Evolutionary conservation across 1,140 invertebrate genomes (phyloP), one percentile per base, ranked within the genome.

Genomic region (Hormaphis cornu): DNA sequence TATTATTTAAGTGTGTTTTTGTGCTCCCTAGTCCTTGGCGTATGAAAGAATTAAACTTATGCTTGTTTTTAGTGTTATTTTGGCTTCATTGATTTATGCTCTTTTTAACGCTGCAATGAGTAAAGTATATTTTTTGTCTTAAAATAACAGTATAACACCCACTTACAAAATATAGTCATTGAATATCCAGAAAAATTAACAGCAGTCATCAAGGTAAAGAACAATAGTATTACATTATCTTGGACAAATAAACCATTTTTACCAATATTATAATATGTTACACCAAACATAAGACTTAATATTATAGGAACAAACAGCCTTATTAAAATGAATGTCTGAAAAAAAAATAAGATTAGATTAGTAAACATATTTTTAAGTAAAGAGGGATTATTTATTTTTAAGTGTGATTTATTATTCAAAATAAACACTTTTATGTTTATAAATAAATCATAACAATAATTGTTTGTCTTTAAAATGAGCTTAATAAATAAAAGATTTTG

Each of bases 111-210:
- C n/a, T n/a, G n/a, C n/a, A n/a, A n/a, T n/a, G n/a, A n/a, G n/a
- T n/a, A n/a, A n/a, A n/a, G n/a, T n/a, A n/a, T n/a, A n/a, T n/a
- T n/a, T n/a, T n/a, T n/a, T n/a, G n/a, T n/a, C n/a, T n/a, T n/a
- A n/a, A n/a, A 16, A 48, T 24, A 33, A 33, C 1, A 30, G 35
- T 50, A 24, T 48, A 16, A 48, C 30, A 20, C 50, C 14, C 1
- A 44, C 24, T 61, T 48, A 66, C 61, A 66, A 50, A 50, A 50
- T 33, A 66, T 50, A 22, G 61, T 50, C 61, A 66, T 66, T 50
- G 61, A 66, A 35, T 66, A 66, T 4, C 44, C 61, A 24, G 61
- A 33, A 33, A 66, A 50, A 9, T 48, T 50, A 33, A 66, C 42
- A 48, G 50, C 35, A 1, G 42, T 7, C 40, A 46, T 66, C 42